These are phyloP conservation scores for Sipha flava DNA, from an alignment of 1,140 invertebrate genomes.

Conservation along the genomic window DNA sequence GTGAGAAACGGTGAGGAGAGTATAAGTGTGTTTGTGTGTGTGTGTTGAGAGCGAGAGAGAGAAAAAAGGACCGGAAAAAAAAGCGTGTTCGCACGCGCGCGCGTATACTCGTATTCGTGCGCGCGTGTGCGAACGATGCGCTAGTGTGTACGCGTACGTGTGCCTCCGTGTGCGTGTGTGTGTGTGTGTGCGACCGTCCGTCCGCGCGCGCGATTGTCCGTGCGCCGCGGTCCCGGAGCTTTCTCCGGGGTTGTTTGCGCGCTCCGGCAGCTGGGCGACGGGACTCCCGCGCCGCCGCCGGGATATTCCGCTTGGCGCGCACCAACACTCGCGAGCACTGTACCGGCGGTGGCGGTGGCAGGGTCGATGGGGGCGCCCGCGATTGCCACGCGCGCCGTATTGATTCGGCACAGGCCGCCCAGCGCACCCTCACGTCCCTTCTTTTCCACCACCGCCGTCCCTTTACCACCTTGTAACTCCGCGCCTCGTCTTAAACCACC, in stretches of 20 bases:
- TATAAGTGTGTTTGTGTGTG: no score
- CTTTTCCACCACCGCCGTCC: neutral
- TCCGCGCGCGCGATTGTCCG: neutral
- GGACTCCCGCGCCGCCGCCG: neutral
- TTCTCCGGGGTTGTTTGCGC: constrained; percentile 29
- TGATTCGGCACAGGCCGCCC: constrained; percentile 1
- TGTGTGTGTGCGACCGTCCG: neutral
- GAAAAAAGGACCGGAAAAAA: neutral
- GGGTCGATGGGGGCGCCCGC: neutral
- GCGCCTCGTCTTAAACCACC: neutral
- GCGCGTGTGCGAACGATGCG: neutral
- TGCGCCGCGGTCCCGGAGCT: constrained; percentile 21
- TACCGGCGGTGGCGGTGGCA: neutral
- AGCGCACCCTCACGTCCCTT: neutral
- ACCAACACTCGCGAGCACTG: neutral
- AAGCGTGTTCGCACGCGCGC: no score
- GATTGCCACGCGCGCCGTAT: neutral
- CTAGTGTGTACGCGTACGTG: neutral
- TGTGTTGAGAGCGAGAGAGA: neutral
- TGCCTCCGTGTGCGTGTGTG: neutral
- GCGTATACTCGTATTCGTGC: neutral
- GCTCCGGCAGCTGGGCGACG: constrained; percentile 24
- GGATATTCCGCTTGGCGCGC: constrained; percentile 18
- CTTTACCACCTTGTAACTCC: neutral
- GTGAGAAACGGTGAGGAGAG: no score